Evolutionary conservation across 1,140 invertebrate species (phyloP), one percentile per base, ranked within the genome.

Genomic region (Lysiphlebus fabarum): DNA sequence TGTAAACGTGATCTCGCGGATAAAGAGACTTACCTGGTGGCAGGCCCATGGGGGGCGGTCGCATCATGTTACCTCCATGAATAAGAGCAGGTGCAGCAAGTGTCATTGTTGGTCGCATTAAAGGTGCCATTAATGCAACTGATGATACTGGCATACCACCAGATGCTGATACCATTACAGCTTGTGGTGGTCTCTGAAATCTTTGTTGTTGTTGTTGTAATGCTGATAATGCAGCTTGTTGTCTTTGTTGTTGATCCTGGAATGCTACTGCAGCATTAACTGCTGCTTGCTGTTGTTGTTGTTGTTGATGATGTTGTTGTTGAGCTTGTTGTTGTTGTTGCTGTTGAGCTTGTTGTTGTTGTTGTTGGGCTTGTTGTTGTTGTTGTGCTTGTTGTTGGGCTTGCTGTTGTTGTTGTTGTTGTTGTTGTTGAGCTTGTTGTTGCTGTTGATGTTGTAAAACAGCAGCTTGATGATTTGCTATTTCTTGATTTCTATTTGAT

Each of bases 61-160:
- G 84, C 83, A 90, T 82, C 82, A 91, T 87, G 81, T 88, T 85
- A 71, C 84, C 84, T 71, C 84, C 84, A 58, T 83, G 81, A 72
- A 85, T 85, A 64, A 88, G 82, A 64, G 87, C 86, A 65, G 87
- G 87, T 59, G 84, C 75, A 61, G 82, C 86, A 42, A 86, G 79
- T 49, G 85, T 81, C 82, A 88, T 85, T 54, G 82, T 77, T 5
- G 83, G 84, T 64, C 85, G 76, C 77, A 87, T 83, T 5, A 80
- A 62, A 6, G 84, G 83, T 38, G 83, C 82, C 81, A 87, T 83
- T 33, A 86, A 69, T 7, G 85, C 82, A 66, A 85, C 82, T 12
- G 77, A 81, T 33, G 75, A 80, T 9, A 82, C 80, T 5, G 80
- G 81, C 65, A 81, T 81, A n/a, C 74, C 79, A 7, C 74, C 72